Evolutionary conservation across 2,113 vertebrate species (phyloP).

Genomic region (Drymodes brunneopygia): DNA sequence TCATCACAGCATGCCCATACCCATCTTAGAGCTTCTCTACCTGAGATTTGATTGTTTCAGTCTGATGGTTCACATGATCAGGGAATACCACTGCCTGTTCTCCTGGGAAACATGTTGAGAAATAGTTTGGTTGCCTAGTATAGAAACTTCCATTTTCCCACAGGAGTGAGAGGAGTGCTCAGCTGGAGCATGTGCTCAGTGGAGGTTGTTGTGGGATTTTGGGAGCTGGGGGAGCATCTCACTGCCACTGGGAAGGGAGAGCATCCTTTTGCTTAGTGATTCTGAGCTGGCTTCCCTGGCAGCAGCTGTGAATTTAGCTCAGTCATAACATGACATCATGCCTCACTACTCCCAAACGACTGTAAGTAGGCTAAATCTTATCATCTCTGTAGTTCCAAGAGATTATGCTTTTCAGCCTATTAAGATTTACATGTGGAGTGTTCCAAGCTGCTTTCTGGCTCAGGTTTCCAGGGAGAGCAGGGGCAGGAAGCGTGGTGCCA

Average conservation of each 20-base stretch:
- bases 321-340: constrained; percentile 13
- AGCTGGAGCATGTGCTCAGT: neutral
- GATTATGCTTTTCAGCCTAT: constrained; percentile 30
- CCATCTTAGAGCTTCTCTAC: neutral
- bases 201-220: neutral
- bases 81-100: neutral
- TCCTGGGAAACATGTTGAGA: neutral
- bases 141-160: neutral
- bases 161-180: neutral
- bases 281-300: neutral
- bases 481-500: neutral
- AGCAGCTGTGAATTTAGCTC: constrained; percentile 11
- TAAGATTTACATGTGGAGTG: neutral
- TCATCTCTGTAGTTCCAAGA: constrained; percentile 3
- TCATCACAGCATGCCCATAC: neutral
- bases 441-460: constrained; percentile 35
- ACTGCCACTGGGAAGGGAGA: neutral
- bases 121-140: neutral
- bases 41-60: neutral
- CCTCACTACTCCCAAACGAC: neutral
- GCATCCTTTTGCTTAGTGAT: neutral
- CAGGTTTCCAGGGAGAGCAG: neutral
- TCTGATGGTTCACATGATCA: neutral
- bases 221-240: neutral
- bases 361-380: constrained; percentile 44